Evolutionary conservation across 2,113 vertebrate species (phyloP).

Genomic region (Tyto alba): DNA sequence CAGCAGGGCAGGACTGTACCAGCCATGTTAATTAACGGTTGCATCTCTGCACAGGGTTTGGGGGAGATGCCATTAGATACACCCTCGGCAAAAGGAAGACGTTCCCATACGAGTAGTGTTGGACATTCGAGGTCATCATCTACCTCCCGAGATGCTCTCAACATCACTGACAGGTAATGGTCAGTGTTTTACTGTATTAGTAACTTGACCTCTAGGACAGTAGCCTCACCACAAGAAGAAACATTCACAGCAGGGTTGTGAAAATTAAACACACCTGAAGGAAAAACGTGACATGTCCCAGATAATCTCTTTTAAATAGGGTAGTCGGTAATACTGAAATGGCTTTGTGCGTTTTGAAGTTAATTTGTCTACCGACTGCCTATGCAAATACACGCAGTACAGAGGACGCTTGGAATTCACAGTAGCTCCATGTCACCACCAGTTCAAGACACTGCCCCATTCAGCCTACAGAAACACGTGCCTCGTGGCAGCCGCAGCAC

Average conservation of each 20-base stretch:
- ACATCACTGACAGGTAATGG: constrained; percentile 74
- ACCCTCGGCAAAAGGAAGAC: constrained; percentile 84
- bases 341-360: background rate
- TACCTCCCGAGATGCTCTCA: constrained; percentile 78
- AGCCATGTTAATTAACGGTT: rapidly evolving
- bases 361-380: background rate
- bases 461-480: no score
- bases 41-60: constrained; percentile 74
- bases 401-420: background rate
- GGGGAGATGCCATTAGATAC: constrained; percentile 85
- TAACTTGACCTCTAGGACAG: background rate
- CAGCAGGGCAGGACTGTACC: background rate
- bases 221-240: background rate
- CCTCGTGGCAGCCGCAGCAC: background rate
- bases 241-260: background rate
- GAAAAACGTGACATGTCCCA: background rate
- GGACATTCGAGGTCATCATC: constrained; percentile 81
- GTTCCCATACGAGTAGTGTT: constrained; percentile 74
- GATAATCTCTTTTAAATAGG: background rate
- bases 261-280: background rate
- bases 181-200: background rate
- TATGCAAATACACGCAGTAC: background rate
- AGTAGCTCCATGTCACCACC: background rate
- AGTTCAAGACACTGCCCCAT: background rate
- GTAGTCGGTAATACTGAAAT: background rate